Conservation (phyloP, 2,888 invertebrate species). For the Melipona bicolor region DNA sequence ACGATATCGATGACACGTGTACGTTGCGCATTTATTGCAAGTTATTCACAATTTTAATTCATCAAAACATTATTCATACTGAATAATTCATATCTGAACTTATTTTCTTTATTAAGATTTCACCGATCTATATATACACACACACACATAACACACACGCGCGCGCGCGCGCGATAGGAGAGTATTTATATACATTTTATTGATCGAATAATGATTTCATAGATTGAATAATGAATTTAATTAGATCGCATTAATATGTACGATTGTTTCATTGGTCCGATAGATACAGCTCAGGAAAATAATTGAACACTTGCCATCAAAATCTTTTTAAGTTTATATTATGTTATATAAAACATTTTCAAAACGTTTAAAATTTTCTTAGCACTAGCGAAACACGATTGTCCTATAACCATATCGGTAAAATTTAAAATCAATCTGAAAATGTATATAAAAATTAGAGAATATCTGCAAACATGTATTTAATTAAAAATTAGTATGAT, state of each 20-base stretch:
- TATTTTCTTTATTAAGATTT: not conserved
- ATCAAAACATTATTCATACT: constrained; percentile 10
- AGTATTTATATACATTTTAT: constrained; percentile 15
- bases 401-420: not conserved
- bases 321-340: not conserved
- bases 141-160: too few relatives aligned
- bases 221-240: constrained; percentile 36
- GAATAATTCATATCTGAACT: not conserved
- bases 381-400: not conserved
- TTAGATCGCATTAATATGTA: constrained; percentile 35
- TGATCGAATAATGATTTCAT: constrained; percentile 14
- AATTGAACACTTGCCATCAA: not conserved
- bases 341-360: not conserved
- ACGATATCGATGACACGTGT: not conserved
- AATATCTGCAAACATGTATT: not conserved
- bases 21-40: not conserved
- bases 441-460: not conserved
- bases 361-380: not conserved
- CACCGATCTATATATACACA: not conserved
- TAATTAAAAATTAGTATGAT: not conserved
- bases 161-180: not conserved
- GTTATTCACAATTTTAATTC: constrained; percentile 26
- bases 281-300: not conserved
- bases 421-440: not conserved
- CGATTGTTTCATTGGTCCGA: constrained; percentile 33